Evolutionary conservation across 2,113 vertebrate species (phyloP).

Genomic region (Mus pahari): DNA sequence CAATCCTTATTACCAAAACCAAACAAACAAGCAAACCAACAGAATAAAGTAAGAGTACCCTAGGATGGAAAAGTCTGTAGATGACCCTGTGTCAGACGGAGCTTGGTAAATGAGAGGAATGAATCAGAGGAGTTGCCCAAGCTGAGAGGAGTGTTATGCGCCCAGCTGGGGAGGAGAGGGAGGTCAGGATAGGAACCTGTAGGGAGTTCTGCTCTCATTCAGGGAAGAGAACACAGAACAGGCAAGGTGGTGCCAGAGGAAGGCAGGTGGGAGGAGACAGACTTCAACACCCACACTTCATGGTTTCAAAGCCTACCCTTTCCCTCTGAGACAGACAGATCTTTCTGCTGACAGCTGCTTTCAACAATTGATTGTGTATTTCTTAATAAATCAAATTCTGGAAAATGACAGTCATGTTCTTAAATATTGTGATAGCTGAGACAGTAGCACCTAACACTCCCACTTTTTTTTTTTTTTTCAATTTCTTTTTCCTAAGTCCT

Average conservation of each 20-base stretch:
- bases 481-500: not conserved
- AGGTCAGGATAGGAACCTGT: not conserved
- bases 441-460: slow-evolving; percentile 3
- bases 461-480: not conserved
- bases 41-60: not conserved
- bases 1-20: not conserved
- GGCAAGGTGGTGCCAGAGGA: not conserved
- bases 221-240: not conserved
- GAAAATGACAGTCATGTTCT: slow-evolving; percentile 57
- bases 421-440: slow-evolving; percentile 66
- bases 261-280: not conserved
- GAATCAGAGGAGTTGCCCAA: not conserved
- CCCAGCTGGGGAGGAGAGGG: not conserved
- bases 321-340: slow-evolving; percentile 36
- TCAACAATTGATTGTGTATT: slow-evolving; percentile 60
- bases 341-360: slow-evolving; percentile 62
- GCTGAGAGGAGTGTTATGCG: not conserved
- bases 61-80: not conserved
- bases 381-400: slow-evolving; percentile 65
- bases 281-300: slow-evolving; percentile 17
- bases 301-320: slow-evolving; percentile 47
- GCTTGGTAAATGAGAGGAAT: not conserved
- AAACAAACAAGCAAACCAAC: not conserved
- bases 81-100: not conserved
- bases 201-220: not conserved